Evolutionary conservation across 1,140 invertebrate genomes (phyloP), one percentile per base, ranked within the genome.

Genomic region (Oppia nitens): DNA sequence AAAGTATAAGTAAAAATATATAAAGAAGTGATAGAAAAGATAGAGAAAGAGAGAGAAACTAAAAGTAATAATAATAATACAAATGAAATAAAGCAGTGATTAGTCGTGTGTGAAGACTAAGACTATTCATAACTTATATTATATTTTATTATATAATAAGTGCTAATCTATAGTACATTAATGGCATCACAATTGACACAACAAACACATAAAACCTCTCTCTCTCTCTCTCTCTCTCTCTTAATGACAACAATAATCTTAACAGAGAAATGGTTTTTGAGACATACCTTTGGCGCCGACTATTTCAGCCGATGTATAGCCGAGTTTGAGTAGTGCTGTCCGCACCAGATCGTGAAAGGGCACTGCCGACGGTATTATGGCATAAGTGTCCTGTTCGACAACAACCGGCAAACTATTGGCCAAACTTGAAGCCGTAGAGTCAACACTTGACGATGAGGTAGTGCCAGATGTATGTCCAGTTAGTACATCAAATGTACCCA

Each of bases 281-380:
- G 21, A 49, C 49, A 29, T 71, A 85, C 85, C 86, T 82, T 83
- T 85, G 50, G 85, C 85, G 45, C 81, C 80, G 32, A 81, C 76
- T 57, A 80, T 79, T 64, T 81, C 79, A 60, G 85, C 80, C 49
- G 81, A 75, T 2, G 82, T 79, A 69, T 89, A 89, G 12, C 86
- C 85, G 0, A 89, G 75, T 64, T 84, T 77, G 66, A 82, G 74
- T 58, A 89, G 77, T 3, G 85, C 85, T 1, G 83, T 81, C 20
- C 80, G 77, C 0, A 89, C 83, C 32, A 89, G 73, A 65, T 87
- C 88, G 59, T 83, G 80, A 72, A 93, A 89, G 32, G 84, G 82
- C 52, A 87, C 91, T 50, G 80, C 78, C n/a, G 83, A 80, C 4
- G 89, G 87, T 64, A 94, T 85, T 69, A 94, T 92, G 66, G 92